Base-by-base conservation (phyloP, 2,888 invertebrate genomes). In the Unio pictorum region DNA sequence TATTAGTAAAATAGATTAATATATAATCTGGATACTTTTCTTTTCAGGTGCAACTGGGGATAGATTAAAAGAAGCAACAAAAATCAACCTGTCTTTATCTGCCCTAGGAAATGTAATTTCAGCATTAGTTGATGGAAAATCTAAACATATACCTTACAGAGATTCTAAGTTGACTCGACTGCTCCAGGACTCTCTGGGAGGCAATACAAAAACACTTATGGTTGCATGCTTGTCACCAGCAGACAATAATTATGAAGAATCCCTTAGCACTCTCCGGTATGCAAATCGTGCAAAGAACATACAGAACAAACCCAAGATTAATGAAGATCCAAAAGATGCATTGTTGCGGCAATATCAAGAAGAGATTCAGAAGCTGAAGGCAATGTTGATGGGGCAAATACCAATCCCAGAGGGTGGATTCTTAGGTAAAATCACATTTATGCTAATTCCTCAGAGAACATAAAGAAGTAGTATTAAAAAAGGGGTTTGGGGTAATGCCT, bases 281-380 rank as follows among this genome's bases (percentile, higher is more conserved):
- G 96, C 96, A 0, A 95, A 95, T 82, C 70, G 81, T 26, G 96
- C 96, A 8, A 95, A 96, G 89, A 95, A 95, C 87, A 96, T 96
- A 75, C 93, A 94, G 85, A 96, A 96, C 88, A 91, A 91, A 76
- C 96, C 95, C 0, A 93, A 93, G 86, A 94, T 96, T 30, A 96
- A 96, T 89, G 95, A 96, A 89, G 96, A 97, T 88, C 96, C 96
- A 0, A 96, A 96, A 89, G 96, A 97, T 86, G 95, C 96, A 0
- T 92, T 96, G 85, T 90, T 97, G 17, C 90, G 95, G 17, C 93
- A 96, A 86, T 96, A 95, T 86, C 95, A 96, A 87, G 92, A 95
- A 79, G 96, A 97, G 90, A 95, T 97, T 66, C 91, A 94, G 64
- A 91, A 94, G 80, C 91, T 97, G 28, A 93, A 93, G 78, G 88